Conservation (phyloP, 2,888 invertebrate species). For the Rutpela maculata region DNA sequence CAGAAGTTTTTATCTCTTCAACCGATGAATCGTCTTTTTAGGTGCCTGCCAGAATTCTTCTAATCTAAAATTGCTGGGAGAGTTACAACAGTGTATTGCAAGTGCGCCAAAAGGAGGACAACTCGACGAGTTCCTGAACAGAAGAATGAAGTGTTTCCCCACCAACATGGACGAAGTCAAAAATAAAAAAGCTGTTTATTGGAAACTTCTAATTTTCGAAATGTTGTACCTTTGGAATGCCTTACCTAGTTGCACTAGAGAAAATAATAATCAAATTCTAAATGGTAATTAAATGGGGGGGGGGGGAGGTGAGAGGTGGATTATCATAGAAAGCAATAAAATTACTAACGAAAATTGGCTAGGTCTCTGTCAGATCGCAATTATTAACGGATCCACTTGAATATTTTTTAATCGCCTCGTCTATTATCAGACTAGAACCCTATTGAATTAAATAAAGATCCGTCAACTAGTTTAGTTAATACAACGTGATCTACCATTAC, state of each 20-base stretch:
- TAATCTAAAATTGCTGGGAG: conserved; percentile 61
- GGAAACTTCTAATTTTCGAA: conserved; percentile 79
- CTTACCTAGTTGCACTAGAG: conserved; percentile 76
- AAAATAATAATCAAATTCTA: conserved; percentile 71
- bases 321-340: too few relatives aligned
- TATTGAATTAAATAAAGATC: too few relatives aligned
- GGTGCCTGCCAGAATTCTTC: conserved; percentile 54
- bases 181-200: conserved; percentile 70
- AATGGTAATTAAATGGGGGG: conserved; percentile 67
- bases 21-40: conserved; percentile 36
- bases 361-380: too few relatives aligned
- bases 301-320: too few relatives aligned
- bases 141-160: conserved; percentile 65
- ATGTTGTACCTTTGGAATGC: conserved; percentile 83
- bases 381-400: too few relatives aligned
- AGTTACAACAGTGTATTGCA: conserved; percentile 55
- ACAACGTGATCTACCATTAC: too few relatives aligned
- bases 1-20: too few relatives aligned
- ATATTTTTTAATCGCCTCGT: too few relatives aligned
- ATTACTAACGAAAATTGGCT: too few relatives aligned
- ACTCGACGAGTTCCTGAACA: conserved; percentile 68
- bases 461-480: too few relatives aligned
- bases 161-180: conserved; percentile 61
- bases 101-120: conserved; percentile 66
- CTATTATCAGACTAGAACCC: too few relatives aligned